A percentile compares a stretch with the other conserved stretches of the same genome.
phyloP scores from a whole-genome alignment of 2,888 invertebrate species.

The Nysson spinosus region DNA sequence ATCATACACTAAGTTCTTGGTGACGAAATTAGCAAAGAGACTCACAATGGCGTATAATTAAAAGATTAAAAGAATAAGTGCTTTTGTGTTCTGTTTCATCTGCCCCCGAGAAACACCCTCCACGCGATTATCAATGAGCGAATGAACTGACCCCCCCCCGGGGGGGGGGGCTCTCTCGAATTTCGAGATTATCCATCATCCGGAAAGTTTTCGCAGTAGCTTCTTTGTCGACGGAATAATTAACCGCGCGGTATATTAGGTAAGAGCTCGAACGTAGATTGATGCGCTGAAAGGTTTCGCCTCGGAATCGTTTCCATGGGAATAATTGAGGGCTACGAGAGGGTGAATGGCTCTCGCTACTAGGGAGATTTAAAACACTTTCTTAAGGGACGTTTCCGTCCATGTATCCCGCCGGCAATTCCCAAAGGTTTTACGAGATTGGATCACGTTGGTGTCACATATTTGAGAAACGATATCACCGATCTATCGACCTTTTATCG shows the following conservation, averaged over 20 bases:
- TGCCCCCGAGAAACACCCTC: constrained; percentile 23
- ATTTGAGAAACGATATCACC: constrained; percentile 29
- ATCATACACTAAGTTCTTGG: background rate
- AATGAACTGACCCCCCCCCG: constrained; percentile 33
- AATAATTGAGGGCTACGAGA: constrained; percentile 61
- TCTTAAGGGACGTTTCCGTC: constrained; percentile 27
- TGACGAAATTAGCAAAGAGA: constrained; percentile 35
- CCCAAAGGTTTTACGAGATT: constrained; percentile 50
- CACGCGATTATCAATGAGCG: constrained; percentile 50
- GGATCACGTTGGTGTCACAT: constrained; percentile 39
- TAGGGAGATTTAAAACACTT: constrained; percentile 57
- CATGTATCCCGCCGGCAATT: constrained; percentile 22
- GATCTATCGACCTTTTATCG: constrained; percentile 30
- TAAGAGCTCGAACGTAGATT: constrained; percentile 61
- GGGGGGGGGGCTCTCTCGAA: constrained; percentile 21
- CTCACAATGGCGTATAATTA: constrained; percentile 47
- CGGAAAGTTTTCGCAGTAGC: constrained; percentile 43
- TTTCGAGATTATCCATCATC: constrained; percentile 52
- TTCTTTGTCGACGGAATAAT: constrained; percentile 63
- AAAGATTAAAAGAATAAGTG: constrained; percentile 54
- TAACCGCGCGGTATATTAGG: constrained; percentile 62
- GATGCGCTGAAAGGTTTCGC: constrained; percentile 66
- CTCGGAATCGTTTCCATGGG: constrained; percentile 65
- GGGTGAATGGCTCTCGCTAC: constrained; percentile 33
- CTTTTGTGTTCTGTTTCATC: constrained; percentile 31